A percentile compares a stretch with the other conserved stretches of the same genome.
Conservation (phyloP, 2,797 vertebrate species). For the Lutjanus campechanus region DNA sequence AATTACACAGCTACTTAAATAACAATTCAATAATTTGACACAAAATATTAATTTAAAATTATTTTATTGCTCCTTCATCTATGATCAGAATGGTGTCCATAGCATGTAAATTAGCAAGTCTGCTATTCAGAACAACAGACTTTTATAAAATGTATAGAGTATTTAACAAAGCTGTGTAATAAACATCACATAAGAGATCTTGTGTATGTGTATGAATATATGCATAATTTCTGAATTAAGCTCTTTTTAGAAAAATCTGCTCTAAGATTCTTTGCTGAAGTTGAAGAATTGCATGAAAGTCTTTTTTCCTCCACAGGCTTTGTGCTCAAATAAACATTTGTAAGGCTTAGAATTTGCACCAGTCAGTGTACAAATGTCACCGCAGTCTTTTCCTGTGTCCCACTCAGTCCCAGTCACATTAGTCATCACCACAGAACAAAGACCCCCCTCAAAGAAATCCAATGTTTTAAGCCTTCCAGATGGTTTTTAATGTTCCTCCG, state of each 20-base stretch:
- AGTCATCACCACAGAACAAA: constrained; percentile 65
- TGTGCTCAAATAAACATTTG: constrained; percentile 20
- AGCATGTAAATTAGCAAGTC: no score
- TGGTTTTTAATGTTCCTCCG: constrained; percentile 77
- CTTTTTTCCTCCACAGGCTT: constrained; percentile 14
- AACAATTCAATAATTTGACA: no score
- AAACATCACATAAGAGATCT: background rate
- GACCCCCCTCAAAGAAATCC: constrained; percentile 65
- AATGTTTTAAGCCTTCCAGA: constrained; percentile 75
- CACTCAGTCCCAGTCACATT: constrained; percentile 52
- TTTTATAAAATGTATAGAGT: no score
- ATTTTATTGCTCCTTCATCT: no score
- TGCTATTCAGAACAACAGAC: no score
- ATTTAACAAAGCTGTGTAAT: no score
- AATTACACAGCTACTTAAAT: no score
- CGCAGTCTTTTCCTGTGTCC: constrained; percentile 34
- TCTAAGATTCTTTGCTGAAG: background rate
- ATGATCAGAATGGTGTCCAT: no score
- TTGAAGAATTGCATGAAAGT: background rate
- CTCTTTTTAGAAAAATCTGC: no score
- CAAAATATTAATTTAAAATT: no score
- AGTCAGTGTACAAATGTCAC: constrained; percentile 23
- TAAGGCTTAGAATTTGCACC: constrained; percentile 15
- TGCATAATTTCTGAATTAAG: background rate
- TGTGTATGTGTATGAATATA: background rate